These are phyloP conservation scores for Hyposoter dolosus DNA, from an alignment of 2,888 invertebrate genomes.

Conservation along the genomic window DNA sequence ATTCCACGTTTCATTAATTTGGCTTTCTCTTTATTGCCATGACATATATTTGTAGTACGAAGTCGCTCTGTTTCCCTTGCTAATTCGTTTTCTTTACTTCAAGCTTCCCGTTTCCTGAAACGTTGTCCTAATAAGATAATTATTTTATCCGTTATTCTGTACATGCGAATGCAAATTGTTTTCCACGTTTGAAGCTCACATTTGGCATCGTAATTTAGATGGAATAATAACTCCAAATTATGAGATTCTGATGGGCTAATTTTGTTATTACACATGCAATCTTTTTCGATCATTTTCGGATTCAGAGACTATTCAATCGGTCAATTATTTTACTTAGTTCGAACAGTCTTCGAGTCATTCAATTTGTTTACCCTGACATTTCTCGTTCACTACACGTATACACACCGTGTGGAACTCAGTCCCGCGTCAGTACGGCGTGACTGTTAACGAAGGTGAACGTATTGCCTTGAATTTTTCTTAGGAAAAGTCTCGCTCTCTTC, in stretches of 20 bases:
- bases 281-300: not conserved
- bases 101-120: not conserved
- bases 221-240: not conserved
- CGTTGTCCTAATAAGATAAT: not conserved
- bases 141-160: not conserved
- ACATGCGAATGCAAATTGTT: not conserved
- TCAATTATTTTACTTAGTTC: not conserved
- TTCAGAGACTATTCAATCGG: not conserved
- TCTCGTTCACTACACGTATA: not conserved
- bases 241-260: not conserved
- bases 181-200: not conserved
- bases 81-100: not conserved
- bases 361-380: constrained; percentile 5
- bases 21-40: constrained; percentile 15
- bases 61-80: not conserved
- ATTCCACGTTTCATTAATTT: not conserved
- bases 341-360: not conserved
- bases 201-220: not conserved
- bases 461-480: constrained; percentile 33
- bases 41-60: constrained; percentile 21
- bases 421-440: constrained; percentile 6
- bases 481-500: constrained; percentile 20
- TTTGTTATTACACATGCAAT: not conserved
- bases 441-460: constrained; percentile 34
- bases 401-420: not conserved